These are phyloP conservation scores for Onthophagus sagittarius DNA, from an alignment of 2,888 invertebrate species.

Conservation along the genomic window DNA sequence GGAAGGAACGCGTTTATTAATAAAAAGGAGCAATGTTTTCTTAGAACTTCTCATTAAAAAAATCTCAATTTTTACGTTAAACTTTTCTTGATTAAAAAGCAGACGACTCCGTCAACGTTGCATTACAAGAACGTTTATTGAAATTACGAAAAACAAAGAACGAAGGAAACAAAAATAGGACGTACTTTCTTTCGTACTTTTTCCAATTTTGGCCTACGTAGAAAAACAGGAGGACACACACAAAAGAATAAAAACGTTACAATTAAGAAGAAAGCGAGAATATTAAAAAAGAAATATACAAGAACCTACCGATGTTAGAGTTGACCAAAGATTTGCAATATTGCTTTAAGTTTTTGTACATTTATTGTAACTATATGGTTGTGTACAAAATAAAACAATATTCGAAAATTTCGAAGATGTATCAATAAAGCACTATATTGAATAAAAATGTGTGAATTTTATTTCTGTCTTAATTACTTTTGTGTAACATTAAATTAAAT, in stretches of 20 bases:
- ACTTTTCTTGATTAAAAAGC: background rate
- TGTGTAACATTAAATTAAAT: background rate
- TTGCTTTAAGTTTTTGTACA: constrained; percentile 19
- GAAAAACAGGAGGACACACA: background rate
- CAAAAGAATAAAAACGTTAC: background rate
- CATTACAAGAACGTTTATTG: background rate
- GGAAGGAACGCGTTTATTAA: background rate
- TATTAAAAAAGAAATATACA: background rate
- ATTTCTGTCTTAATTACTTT: background rate
- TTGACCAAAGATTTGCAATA: constrained; percentile 25
- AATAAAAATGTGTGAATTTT: constrained; percentile 5
- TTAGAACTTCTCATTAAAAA: no score
- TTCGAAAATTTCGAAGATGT: constrained; percentile 23
- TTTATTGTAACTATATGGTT: constrained; percentile 1
- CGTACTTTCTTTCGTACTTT: background rate
- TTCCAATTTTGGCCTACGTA: background rate
- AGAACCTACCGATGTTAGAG: constrained; percentile 18
- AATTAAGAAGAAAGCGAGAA: background rate
- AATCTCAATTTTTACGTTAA: no score
- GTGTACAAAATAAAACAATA: constrained; percentile 21
- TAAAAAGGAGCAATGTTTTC: no score
- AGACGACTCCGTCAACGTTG: background rate
- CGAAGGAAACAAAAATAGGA: background rate
- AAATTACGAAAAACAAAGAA: background rate
- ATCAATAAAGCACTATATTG: constrained; percentile 27